Evolutionary conservation across 2,113 vertebrate genomes (phyloP), one percentile per base, ranked within the genome.

Genomic region (Alouatta palliata): DNA sequence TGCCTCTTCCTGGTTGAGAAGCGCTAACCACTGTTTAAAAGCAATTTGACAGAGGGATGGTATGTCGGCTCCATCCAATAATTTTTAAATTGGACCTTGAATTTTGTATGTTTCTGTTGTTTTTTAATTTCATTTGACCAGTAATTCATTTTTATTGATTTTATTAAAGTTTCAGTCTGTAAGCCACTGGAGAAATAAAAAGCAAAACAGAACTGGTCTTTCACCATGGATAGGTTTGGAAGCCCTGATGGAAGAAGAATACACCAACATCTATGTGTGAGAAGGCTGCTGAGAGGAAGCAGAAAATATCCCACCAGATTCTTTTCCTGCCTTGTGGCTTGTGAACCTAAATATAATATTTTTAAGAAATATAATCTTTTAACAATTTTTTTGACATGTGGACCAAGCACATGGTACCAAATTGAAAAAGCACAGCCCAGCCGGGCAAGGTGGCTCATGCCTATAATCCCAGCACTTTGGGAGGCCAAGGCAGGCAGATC

Each of bases 71-170:
- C 20, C 2, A 91, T 80, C 86, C 61, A 84, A 95, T 89, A 58
- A 86, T 27, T 64, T 64, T 64, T 93, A 96, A 92, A 96, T 35
- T 30, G 8, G 82, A 71, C 64, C 83, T 90, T 81, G 83, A 95
- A 86, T 95, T 95, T 71, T 73, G 25, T 70, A 82, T 49, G 49
- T 79, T 81, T 86, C 86, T 37, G 43, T 80, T 84, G 77, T 43
- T 85, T 92, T 85, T 91, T 47, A 77, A 96, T 96, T 95, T 91
- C 83, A 89, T 92, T 89, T 97, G 83, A 49, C 79, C 58, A 89
- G 79, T 92, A 97, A 96, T 95, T 93, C 58, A 73, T 97, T 93
- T 95, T 54, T 93, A 96, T 71, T 96, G 95, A 95, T 94, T 81
- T 91, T 95, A 97, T 80, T 91, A 76, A 90, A 64, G 61, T 52